Base-by-base conservation (phyloP, 2,113 vertebrate species). In the Cinclus cinclus region DNA sequence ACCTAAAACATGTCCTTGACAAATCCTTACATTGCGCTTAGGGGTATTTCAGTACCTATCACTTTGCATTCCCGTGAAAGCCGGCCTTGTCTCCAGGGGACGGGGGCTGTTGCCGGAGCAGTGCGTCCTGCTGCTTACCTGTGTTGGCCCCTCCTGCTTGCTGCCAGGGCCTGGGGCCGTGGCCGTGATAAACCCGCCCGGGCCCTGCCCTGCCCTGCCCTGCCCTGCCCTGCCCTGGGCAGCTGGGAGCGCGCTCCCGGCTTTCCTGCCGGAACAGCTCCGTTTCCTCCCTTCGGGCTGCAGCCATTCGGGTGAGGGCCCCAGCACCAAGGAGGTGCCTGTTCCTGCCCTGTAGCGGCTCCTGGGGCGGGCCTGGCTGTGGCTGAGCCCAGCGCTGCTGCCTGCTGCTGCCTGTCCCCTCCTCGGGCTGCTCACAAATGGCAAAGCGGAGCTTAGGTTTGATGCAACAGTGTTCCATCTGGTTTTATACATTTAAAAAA, bases 221-320 rank as follows among this genome's bases (percentile, higher is more conserved):
- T 6, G 37, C 41, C 44, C 33, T 9, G 15, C 35, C 58, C 65
- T 6, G 37, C 37, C 53, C 47, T 8, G 8, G 2, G 5, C 1
- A 2, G 9, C 39, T 1, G 49, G 83, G 15, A 7, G 0, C 1
- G 4, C 5, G 0, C 46, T 31, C 28, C 1, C 0, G 10, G 59
- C 77, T 67, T 12, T n/a, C 53, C 42, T 37, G 58, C 65, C 19
- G 2, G 2, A 10, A 3, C 0, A 27, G 75, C 55, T 67, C 52
- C 7, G 19, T 16, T 8, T 18, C 27, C 6, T 8, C 20, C 23
- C 55, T 14, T 5, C 0, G 6, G 65, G 42, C 33, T 6, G 27
- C 0, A 2, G 53, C 1, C 1, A 2, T 24, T 11, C 8, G 14
- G 3, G 30, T 0, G 2, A 28, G 10, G 41, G 35, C 42, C 41